Evolutionary conservation across 2,888 invertebrate genomes (phyloP).

Genomic region (Gnatocerus cornutus): DNA sequence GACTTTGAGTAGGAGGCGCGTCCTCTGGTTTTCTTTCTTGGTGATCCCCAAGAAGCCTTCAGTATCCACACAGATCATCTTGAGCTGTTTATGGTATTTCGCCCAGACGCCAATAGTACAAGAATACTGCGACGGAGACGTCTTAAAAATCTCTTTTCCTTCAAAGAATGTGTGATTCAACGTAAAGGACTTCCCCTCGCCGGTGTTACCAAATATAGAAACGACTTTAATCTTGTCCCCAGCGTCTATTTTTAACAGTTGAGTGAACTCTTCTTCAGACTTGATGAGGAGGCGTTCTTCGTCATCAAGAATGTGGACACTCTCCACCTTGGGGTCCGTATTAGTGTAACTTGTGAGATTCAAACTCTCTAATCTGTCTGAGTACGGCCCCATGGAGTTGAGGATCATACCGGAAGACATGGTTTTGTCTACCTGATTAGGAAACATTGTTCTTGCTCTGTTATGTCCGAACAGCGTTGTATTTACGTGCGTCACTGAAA

Average conservation of each 20-base stretch:
- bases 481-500: constrained; percentile 61
- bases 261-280: constrained; percentile 74
- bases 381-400: constrained; percentile 60
- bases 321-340: constrained; percentile 56
- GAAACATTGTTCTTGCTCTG: constrained; percentile 14
- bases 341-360: not conserved
- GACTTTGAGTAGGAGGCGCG: constrained; percentile 82
- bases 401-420: constrained; percentile 26
- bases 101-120: constrained; percentile 88
- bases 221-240: constrained; percentile 82
- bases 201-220: constrained; percentile 89
- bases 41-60: constrained; percentile 80
- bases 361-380: not conserved
- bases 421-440: constrained; percentile 8
- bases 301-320: constrained; percentile 77
- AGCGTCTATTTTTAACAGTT: constrained; percentile 71
- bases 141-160: constrained; percentile 78
- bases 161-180: constrained; percentile 81
- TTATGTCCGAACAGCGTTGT: constrained; percentile 38
- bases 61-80: constrained; percentile 84
- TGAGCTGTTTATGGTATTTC: constrained; percentile 78
- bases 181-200: constrained; percentile 88
- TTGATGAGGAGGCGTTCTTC: constrained; percentile 76
- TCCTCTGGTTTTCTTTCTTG: constrained; percentile 77
- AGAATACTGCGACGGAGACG: constrained; percentile 79